Evolutionary conservation across 2,888 invertebrate species (phyloP), one percentile per base, ranked within the genome.

Genomic region (Diplazon laetatorius): DNA sequence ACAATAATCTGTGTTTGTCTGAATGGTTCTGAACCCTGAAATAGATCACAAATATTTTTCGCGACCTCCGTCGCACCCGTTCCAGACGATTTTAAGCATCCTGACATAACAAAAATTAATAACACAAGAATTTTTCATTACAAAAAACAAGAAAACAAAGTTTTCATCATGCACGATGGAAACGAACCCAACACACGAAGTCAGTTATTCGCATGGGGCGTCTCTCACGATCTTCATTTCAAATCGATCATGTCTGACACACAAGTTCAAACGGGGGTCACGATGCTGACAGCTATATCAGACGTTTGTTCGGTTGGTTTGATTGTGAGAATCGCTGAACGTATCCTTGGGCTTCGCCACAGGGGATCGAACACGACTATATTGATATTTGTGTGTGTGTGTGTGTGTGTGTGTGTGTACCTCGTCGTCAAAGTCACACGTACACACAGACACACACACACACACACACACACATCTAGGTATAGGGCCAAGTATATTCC

Each of bases 261-360:
- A 14, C 30, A 22, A 55, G 62, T 68, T 73, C 72, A 72, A 55
- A n/a, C n/a, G n/a, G 42, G 65, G 76, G 65, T 46, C 76, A 76
- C 14, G 52, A 68, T 14, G 72, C 68, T 72, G 72, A 77, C 77
- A 77, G 77, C 72, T 69, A 42, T 73, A 77, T 73, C 72, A 57
- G 68, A 73, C 59, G 62, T 63, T 72, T 62, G 62, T 57, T n/a
- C 68, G 66, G 60, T 16, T 30, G 63, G 37, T 57, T 14, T 50
- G 65, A 50, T 12, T 35, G 71, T 52, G 72, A 77, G 68, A 72
- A 71, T 57, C 59, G 70, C 57, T 25, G 72, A 72, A 60, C 62
- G 44, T 48, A 72, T 25, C 57, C 42, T 63, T 20, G 55, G 48
- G 10, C 48, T 22, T 72, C 77, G 35, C 77, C 72, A 50, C 77